A percentile compares a stretch with the other conserved stretches of the same genome.
These are phyloP conservation scores for Zygogramma bicolorata DNA, from an alignment of 2,888 invertebrate genomes.

Conservation along the genomic window DNA sequence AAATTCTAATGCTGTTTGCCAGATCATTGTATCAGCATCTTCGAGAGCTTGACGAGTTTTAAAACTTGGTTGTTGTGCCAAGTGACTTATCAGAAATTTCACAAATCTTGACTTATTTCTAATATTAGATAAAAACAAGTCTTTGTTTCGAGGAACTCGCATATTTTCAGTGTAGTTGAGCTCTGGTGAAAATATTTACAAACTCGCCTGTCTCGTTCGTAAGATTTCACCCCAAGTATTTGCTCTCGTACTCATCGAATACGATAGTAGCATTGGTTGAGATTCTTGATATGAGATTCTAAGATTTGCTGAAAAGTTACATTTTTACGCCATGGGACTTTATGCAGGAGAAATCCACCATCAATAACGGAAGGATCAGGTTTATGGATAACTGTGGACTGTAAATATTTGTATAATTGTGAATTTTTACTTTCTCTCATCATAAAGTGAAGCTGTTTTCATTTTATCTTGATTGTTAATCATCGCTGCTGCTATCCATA, in stretches of 20 bases:
- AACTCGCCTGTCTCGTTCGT: not conserved
- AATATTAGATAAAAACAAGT: not conserved
- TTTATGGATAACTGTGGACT: not conserved
- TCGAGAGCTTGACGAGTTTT: not conserved
- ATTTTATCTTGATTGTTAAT: not conserved
- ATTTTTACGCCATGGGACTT: not conserved
- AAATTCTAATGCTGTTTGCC: not conserved
- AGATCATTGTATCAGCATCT: no score
- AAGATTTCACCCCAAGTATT: not conserved
- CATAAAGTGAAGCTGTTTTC: not conserved
- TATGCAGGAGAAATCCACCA: not conserved
- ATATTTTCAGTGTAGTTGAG: not conserved
- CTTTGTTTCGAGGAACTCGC: not conserved
- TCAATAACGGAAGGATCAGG: not conserved
- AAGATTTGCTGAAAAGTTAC: not conserved
- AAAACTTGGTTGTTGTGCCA: not conserved
- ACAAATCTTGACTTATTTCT: not conserved
- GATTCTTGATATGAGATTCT: not conserved
- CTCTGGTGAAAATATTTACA: not conserved
- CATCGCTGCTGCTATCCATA: no score
- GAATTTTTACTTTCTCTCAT: not conserved
- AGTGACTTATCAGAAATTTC: not conserved
- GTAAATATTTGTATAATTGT: not conserved
- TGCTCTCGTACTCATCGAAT: not conserved
- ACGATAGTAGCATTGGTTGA: not conserved